Base-by-base conservation (phyloP, 2,113 vertebrate species). In the Orcinus orca region DNA sequence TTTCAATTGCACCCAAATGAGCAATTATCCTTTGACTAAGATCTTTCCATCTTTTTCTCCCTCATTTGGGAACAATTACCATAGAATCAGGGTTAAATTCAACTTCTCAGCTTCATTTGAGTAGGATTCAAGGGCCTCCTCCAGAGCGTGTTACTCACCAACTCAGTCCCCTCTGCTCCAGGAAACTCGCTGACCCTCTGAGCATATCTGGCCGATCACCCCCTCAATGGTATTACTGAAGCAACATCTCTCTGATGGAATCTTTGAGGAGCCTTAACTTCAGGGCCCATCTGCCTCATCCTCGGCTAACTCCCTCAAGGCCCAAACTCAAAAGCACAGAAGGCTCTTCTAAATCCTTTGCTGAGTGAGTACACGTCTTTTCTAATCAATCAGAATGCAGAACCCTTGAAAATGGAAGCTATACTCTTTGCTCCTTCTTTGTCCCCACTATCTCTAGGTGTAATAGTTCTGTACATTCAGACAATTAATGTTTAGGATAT, bases 1-100 rank as follows among this genome's bases (percentile, higher is more conserved):
- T 85, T 93, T 62, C 67, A 68, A 63, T 88, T 88, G 47, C 9
- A 96, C 58, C 31, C 29, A 73, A 47, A 67, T 73, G 62, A 95
- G 23, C 26, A 83, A 83, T 91, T 77, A 83, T 67, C 14, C 77
- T 91, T 88, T 83, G 82, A 95, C 76, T 47, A 88, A 90, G 47
- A 68, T 65, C 47, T 74, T 88, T 41, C 33, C 20, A 80, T 68
- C 36, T 58, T 90, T 55, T 55, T 60, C 21, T 3, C 26, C 73
- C 21, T 62, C 55, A 55, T 18, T 74, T 96, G 55, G 55, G 77
- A 41, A 79, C 2, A 3, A 79, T 58, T 88, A 60, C 47, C 23
- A n/a, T 38, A 93, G 36, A 47, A 92, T 18, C 55, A 31, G 65
- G 20, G 44, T 58, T 89, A 67, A 81, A 89, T 47, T 44, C 81